phyloP scores from a whole-genome alignment of 2,113 vertebrate genomes.

The Columba janthina region DNA sequence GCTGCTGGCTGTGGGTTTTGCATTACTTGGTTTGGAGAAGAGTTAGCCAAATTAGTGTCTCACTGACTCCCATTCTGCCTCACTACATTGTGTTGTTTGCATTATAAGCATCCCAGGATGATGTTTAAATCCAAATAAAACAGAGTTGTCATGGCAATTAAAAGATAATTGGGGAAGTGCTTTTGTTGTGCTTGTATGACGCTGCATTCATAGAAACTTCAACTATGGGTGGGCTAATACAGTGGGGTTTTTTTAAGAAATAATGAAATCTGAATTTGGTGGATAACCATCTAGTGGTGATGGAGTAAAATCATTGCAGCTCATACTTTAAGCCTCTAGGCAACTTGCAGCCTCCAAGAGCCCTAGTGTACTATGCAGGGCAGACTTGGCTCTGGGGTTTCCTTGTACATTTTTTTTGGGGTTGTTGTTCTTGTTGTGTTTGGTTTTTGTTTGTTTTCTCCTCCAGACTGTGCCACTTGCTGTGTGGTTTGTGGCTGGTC shows the following conservation, averaged over 20 bases:
- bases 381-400: background rate
- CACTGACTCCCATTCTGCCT: background rate
- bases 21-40: background rate
- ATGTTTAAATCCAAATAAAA: conserved; percentile 42
- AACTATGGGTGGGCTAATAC: background rate
- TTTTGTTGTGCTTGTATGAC: background rate
- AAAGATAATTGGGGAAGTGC: background rate
- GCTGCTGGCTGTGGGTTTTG: background rate
- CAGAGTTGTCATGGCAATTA: conserved; percentile 34
- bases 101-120: background rate
- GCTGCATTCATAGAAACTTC: background rate
- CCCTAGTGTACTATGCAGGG: fast-evolving
- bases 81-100: background rate
- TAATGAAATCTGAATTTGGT: background rate
- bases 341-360: background rate
- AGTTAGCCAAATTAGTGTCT: background rate
- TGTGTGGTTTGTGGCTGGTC: background rate
- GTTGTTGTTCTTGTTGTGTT: too few relatives aligned
- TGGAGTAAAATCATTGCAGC: background rate
- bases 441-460: too few relatives aligned
- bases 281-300: background rate
- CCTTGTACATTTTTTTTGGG: background rate
- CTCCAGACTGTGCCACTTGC: background rate
- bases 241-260: background rate
- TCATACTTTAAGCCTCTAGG: background rate